These are phyloP conservation scores for Apodemia zela DNA, from an alignment of 2,888 invertebrate genomes.

Conservation along the genomic window DNA sequence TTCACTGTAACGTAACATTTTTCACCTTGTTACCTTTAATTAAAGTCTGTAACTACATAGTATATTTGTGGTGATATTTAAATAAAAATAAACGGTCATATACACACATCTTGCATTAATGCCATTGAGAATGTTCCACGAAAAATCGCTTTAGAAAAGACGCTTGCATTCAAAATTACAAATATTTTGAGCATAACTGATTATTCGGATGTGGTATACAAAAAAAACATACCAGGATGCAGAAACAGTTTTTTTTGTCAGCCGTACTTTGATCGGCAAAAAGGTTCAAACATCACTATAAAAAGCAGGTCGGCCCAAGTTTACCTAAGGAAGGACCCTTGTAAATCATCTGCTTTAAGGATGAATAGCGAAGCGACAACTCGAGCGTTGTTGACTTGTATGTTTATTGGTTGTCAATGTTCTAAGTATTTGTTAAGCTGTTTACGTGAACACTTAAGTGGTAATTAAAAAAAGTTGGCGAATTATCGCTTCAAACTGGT, in stretches of 20 bases:
- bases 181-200: conserved; percentile 79
- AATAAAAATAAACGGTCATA: conserved; percentile 13
- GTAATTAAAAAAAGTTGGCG: conserved; percentile 32
- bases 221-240: conserved; percentile 76
- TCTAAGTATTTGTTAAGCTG: conserved; percentile 71
- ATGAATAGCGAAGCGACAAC: conserved; percentile 67
- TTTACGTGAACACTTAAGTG: conserved; percentile 55
- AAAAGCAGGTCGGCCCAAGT: conserved; percentile 74
- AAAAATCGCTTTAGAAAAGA: conserved; percentile 59
- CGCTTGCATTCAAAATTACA: conserved; percentile 67
- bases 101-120: conserved; percentile 1
- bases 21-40: neutral
- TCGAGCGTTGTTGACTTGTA: conserved; percentile 72
- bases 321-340: conserved; percentile 79
- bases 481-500: conserved; percentile 1
- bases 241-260: conserved; percentile 71
- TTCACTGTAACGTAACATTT: conserved; percentile 3
- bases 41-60: neutral
- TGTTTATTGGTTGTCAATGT: conserved; percentile 73
- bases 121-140: conserved; percentile 48
- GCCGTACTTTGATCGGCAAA: conserved; percentile 72
- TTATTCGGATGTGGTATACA: conserved; percentile 79
- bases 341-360: conserved; percentile 74
- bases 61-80: neutral
- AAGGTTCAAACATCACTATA: conserved; percentile 72